These are phyloP conservation scores for Petrolisthes manimaculis DNA, from an alignment of 2,888 invertebrate genomes.

Conservation along the genomic window DNA sequence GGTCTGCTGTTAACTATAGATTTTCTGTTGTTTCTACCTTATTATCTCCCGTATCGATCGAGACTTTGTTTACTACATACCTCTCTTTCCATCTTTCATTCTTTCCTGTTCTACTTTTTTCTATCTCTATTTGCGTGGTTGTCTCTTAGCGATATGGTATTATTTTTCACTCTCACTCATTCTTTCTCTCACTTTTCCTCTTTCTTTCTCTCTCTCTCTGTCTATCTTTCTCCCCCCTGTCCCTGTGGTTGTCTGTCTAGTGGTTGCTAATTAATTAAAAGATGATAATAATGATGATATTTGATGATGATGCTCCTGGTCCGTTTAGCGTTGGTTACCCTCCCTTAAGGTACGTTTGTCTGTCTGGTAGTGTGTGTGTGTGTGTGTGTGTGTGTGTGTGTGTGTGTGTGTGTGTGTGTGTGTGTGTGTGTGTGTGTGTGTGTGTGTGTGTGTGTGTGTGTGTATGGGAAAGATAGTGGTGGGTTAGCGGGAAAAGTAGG, in stretches of 20 bases:
- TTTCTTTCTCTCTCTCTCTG: neutral
- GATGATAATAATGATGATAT: neutral
- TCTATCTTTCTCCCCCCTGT: neutral
- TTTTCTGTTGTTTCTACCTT: neutral
- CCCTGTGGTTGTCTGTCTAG: neutral
- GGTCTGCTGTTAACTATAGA: neutral
- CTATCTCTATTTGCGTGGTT: constrained; percentile 11
- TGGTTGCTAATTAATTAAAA: neutral
- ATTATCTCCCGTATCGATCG: neutral
- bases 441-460: constrained; percentile 4
- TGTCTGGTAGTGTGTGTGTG: too few relatives aligned
- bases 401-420: constrained; percentile 1
- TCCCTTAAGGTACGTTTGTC: neutral
- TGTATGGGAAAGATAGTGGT: neutral
- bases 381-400: constrained; percentile 22
- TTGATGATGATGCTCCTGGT: neutral
- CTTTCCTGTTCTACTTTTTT: neutral
- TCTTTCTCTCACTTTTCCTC: neutral
- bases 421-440: constrained; percentile 4
- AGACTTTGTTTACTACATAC: neutral
- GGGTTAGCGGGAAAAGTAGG: too few relatives aligned
- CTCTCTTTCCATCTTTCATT: constrained; percentile 5
- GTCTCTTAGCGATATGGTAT: neutral
- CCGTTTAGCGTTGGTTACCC: neutral
- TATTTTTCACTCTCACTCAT: neutral